Evolutionary conservation across 2,113 vertebrate genomes (phyloP).

Genomic region (Narcine bancroftii): DNA sequence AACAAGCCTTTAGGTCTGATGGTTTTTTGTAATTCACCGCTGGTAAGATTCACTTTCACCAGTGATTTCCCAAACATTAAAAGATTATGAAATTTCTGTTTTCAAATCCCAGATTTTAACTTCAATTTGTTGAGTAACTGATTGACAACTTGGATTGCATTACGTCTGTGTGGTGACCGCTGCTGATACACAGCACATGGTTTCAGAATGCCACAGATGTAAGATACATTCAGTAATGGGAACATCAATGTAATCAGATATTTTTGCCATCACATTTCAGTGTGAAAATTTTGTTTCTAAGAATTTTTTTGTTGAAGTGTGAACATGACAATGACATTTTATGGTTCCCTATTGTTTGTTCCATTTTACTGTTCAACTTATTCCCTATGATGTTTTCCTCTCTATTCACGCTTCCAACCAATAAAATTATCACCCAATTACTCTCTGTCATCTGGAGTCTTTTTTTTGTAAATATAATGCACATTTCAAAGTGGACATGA

Average conservation of each 20-base stretch:
- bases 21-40: background rate
- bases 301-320: background rate
- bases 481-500: too few species aligned
- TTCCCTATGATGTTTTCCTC: background rate
- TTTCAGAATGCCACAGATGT: background rate
- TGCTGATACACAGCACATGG: background rate
- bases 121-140: background rate
- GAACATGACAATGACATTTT: background rate
- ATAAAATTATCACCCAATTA: slow-evolving; percentile 8
- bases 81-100: background rate
- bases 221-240: background rate
- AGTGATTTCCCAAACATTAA: background rate
- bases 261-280: background rate
- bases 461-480: too few species aligned
- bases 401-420: background rate
- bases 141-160: background rate
- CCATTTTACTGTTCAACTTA: background rate
- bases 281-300: background rate
- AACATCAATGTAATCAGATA: background rate
- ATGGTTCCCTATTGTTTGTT: background rate
- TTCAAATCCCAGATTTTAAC: background rate
- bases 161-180: background rate
- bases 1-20: background rate
- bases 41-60: background rate
- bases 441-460: background rate